Conservation (phyloP, 53 echinoderm and acorn worm species). For the Stichopus horrens region DNA sequence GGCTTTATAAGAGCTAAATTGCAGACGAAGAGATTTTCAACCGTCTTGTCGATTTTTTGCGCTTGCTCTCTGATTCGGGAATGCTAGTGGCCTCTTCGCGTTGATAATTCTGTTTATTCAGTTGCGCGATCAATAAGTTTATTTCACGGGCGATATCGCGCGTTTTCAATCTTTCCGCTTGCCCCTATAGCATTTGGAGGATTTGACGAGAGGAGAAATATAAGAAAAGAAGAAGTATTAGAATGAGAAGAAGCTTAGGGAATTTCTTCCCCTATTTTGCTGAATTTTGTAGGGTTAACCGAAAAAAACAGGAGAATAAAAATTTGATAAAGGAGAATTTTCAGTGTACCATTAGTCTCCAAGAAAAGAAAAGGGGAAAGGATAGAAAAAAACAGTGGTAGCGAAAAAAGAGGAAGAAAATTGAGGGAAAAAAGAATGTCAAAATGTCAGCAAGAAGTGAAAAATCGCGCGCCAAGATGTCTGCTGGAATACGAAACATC, state of each 20-base stretch:
- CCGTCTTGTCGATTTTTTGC: slow-evolving; percentile 60
- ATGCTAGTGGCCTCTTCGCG: slow-evolving; percentile 63
- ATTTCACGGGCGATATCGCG: slow-evolving; percentile 71
- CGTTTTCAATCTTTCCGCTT: slow-evolving; percentile 49
- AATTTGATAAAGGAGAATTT: neutral
- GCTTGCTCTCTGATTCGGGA: slow-evolving; percentile 76
- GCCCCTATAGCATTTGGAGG: slow-evolving; percentile 38
- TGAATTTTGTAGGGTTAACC: slow-evolving; percentile 16
- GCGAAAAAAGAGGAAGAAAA: neutral
- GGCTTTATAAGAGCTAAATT: slow-evolving; percentile 42
- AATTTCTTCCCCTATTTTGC: neutral
- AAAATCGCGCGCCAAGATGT: slow-evolving; percentile 40
- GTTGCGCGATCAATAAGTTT: slow-evolving; percentile 83
- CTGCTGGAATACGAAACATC: slow-evolving; percentile 33
- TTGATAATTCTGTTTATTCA: slow-evolving; percentile 96
- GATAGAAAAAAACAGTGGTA: slow-evolving; percentile 3
- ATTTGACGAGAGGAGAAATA: slow-evolving; percentile 50
- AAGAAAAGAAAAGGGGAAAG: neutral
- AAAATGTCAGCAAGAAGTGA: slow-evolving; percentile 39
- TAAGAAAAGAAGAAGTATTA: slow-evolving; percentile 43
- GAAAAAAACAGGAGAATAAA: neutral
- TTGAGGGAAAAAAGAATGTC: slow-evolving; percentile 15
- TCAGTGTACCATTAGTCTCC: neutral
- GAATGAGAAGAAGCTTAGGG: slow-evolving; percentile 42
- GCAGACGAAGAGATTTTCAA: slow-evolving; percentile 62